Percentiles rank a stretch among this genome's conserved stretches.
Evolutionary conservation across 2,888 invertebrate genomes (phyloP).

Genomic region (Sarcophaga carnaria): DNA sequence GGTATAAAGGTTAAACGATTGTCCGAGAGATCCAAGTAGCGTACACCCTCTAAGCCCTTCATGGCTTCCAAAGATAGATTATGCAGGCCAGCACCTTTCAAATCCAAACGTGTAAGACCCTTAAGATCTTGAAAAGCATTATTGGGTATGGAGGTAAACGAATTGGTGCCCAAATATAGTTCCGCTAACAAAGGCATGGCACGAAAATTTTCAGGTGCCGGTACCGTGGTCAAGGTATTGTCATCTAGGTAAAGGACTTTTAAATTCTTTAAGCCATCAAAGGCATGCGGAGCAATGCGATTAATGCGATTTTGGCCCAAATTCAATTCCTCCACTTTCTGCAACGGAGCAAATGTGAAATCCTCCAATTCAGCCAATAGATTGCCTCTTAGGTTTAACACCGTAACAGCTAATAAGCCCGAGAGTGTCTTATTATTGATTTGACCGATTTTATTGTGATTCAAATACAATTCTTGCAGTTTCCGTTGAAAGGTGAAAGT

Average conservation of each 20-base stretch:
- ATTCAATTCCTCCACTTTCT: conserved; percentile 91
- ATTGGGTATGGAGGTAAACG: conserved; percentile 88
- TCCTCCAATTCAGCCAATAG: conserved; percentile 90
- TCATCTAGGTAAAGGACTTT: conserved; percentile 92
- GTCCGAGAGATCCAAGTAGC: conserved; percentile 90
- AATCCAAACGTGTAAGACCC: conserved; percentile 88
- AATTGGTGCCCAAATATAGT: conserved; percentile 91
- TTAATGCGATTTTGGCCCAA: conserved; percentile 93
- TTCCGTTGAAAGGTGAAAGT: conserved; percentile 92
- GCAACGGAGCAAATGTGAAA: conserved; percentile 88
- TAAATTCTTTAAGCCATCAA: conserved; percentile 89
- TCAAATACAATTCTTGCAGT: conserved; percentile 91
- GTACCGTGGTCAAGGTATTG: conserved; percentile 90
- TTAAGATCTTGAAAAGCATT: conserved; percentile 91
- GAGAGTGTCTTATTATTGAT: conserved; percentile 91
- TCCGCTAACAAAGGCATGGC: conserved; percentile 91
- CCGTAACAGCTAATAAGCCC: conserved; percentile 89
- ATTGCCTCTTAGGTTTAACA: conserved; percentile 91
- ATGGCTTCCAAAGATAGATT: conserved; percentile 91
- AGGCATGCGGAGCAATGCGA: conserved; percentile 89
- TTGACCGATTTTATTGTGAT: conserved; percentile 92
- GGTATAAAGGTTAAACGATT: conserved; percentile 90
- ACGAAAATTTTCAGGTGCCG: conserved; percentile 87
- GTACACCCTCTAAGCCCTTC: conserved; percentile 88
- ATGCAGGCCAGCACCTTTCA: conserved; percentile 90